Evolutionary conservation across 35 echinoderm and acorn worm genomes (phyloP), one percentile per base, ranked within the genome.

Genomic region (Heliocidaris tuberculata): DNA sequence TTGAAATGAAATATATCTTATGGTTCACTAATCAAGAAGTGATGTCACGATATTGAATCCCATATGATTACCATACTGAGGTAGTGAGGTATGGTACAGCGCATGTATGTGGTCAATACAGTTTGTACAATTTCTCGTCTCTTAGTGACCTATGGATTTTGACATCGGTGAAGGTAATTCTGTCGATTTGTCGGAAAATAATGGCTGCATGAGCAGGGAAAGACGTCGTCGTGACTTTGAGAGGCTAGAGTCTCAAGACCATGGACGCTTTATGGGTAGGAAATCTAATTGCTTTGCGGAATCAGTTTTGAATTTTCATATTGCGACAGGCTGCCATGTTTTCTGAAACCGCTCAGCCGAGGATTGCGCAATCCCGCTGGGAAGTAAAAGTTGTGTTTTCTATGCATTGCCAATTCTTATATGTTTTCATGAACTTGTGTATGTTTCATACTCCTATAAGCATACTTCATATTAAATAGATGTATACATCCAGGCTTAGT

Each of bases 231-330:
- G 27, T 78, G 65, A 78, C 21, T 78, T 78, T 78, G 65, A 78
- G 27, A 19, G 65, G 27, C 17, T 78, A n/a, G 15, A 78, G 27
- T 78, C 65, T 19, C 65, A n/a, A 27, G 65, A 78, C 21, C 65
- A 78, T 78, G 65, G 65, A 7, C 65, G 65, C 65, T 78, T 78
- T n/a, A 78, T 78, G 65, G 65, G 65, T 78, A 78, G 27, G 65
- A n/a, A 42, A n/a, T 78, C 65, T 78, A 78, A 78, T 78, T 29
- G 65, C 65, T 78, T 78, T 78, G 19, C 19, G 65, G 65, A 78
- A 78, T 78, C 65, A 78, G 65, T 78, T 78, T 78, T 78, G 65
- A 78, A 78, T 78, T 78, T 78, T 78, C 65, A 78, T 78, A 78
- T 78, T 78, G 65, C 65, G 65, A 78, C 65, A 78, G 65, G 65